Percentiles rank a stretch among this genome's conserved stretches.
phyloP scores from a whole-genome alignment of 2,797 vertebrate genomes.

The Pangasius larnaudii region DNA sequence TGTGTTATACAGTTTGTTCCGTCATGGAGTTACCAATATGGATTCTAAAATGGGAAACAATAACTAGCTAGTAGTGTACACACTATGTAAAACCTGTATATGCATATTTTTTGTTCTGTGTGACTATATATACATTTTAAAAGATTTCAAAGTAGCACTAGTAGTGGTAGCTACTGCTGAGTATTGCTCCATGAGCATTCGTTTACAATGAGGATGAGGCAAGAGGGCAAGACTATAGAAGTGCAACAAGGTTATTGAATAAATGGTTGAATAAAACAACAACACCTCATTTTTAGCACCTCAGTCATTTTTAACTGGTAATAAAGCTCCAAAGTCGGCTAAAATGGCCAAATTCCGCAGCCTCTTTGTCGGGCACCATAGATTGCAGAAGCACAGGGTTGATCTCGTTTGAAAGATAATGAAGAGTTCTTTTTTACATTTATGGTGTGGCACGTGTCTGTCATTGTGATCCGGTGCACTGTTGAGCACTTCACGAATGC shows the following conservation, averaged over 20 bases:
- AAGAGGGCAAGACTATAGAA: not conserved
- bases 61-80: not conserved
- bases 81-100: not conserved
- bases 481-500: not conserved
- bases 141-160: too few relatives aligned
- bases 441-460: not conserved
- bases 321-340: constrained; percentile 3
- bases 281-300: not conserved
- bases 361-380: not conserved
- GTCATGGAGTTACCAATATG: not conserved
- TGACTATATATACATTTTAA: not conserved
- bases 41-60: not conserved
- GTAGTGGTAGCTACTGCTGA: not conserved
- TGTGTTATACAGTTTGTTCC: not conserved
- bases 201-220: not conserved
- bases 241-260: not conserved
- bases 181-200: not conserved
- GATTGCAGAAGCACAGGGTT: not conserved
- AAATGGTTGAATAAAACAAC: not conserved
- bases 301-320: not conserved
- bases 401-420: not conserved
- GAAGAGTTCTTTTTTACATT: too few relatives aligned
- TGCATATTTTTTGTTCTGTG: too few relatives aligned
- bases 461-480: not conserved
- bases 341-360: not conserved